phyloP scores from a whole-genome alignment of 2,888 invertebrate species.

The Diarsia dahlii region DNA sequence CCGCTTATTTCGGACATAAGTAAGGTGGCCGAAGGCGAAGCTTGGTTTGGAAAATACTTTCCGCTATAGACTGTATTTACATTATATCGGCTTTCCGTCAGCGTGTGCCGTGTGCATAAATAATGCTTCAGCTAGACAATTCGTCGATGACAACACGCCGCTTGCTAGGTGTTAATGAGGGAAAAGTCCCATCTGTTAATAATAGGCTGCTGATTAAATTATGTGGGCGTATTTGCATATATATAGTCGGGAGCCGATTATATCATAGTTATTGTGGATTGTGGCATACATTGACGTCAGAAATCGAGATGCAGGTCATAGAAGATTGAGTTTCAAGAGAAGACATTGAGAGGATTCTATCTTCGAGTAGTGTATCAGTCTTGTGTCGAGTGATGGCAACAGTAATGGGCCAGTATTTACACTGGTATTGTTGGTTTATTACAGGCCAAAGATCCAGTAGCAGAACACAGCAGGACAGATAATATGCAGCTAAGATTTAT shows the following conservation, averaged over 20 bases:
- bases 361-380: too few species aligned
- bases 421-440: not conserved
- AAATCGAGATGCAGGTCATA: not conserved
- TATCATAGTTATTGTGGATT: slow-evolving; percentile 30
- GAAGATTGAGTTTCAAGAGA: not conserved
- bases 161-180: slow-evolving; percentile 22
- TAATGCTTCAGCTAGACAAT: not conserved
- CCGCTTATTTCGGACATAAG: not conserved
- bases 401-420: too few species aligned
- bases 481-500: not conserved
- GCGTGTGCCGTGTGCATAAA: not conserved
- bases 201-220: slow-evolving; percentile 16
- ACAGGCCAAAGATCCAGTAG: not conserved
- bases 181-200: slow-evolving; percentile 27
- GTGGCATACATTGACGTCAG: slow-evolving; percentile 8
- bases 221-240: slow-evolving; percentile 35
- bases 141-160: slow-evolving; percentile 10
- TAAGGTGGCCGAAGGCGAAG: not conserved
- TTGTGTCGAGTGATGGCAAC: too few species aligned
- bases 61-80: not conserved
- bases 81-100: not conserved
- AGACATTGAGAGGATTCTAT: not conserved
- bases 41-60: not conserved
- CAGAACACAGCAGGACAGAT: not conserved
- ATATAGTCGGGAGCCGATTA: slow-evolving; percentile 26